phyloP scores from a whole-genome alignment of 2,888 invertebrate species.

The Acrobeloides nanus region DNA sequence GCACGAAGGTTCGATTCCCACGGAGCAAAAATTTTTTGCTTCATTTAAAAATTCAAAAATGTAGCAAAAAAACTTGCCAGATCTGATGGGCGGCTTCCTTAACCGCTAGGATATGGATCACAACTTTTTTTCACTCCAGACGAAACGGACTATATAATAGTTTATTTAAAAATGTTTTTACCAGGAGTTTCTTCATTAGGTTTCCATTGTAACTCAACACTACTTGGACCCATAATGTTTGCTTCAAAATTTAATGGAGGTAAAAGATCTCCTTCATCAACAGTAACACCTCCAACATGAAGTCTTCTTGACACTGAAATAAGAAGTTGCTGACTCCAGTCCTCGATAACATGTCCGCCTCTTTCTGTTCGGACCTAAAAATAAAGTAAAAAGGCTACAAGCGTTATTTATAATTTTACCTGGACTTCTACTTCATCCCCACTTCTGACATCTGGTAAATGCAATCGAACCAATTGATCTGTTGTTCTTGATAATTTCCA shows the following conservation, averaged over 20 bases:
- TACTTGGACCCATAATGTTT: conserved; percentile 37
- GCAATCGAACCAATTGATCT: conserved; percentile 28
- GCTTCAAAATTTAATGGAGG: conserved; percentile 48
- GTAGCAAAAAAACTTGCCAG: too few relatives aligned
- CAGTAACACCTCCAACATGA: conserved; percentile 14
- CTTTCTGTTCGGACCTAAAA: conserved; percentile 34
- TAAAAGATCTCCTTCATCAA: conserved; percentile 28
- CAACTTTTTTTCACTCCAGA: too few relatives aligned
- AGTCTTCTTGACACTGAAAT: conserved; percentile 29
- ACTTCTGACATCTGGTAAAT: conserved; percentile 24
- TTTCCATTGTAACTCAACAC: conserved; percentile 43
- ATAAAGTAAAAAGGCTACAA: conserved; percentile 4
- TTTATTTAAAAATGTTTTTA: too few relatives aligned
- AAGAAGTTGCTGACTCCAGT: conserved; percentile 38
- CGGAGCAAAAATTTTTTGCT: too few relatives aligned
- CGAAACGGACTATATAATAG: too few relatives aligned
- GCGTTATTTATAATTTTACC: conserved; percentile 3
- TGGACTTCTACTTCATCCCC: conserved; percentile 32
- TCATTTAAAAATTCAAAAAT: too few relatives aligned
- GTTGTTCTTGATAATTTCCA: conserved; percentile 34
- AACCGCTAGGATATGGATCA: too few relatives aligned
- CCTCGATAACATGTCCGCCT: conserved; percentile 30
- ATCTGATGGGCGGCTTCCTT: too few relatives aligned
- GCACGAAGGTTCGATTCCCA: too few relatives aligned
- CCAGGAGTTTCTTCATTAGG: conserved; percentile 14